Evolutionary conservation across 2,888 invertebrate genomes (phyloP).

Genomic region (Craniophora ligustri): DNA sequence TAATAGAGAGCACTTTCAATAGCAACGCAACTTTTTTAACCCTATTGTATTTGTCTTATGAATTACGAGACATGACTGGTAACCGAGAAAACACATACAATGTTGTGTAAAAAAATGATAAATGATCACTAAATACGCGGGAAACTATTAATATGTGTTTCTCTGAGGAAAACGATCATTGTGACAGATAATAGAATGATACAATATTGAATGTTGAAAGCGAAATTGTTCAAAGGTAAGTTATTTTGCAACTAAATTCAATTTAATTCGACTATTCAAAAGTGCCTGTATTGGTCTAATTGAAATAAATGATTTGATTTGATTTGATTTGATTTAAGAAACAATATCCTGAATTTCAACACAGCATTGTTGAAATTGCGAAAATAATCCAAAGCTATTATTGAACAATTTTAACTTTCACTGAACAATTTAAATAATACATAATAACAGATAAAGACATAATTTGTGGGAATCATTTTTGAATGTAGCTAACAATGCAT

Average conservation of each 20-base stretch:
- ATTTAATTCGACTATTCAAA: too few relatives aligned
- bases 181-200: constrained; percentile 48
- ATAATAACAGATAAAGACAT: constrained; percentile 61
- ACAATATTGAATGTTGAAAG: constrained; percentile 17
- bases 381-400: constrained; percentile 56
- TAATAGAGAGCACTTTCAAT: constrained; percentile 16
- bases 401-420: constrained; percentile 66
- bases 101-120: constrained; percentile 52
- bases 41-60: constrained; percentile 32
- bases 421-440: constrained; percentile 63
- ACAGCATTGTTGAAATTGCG: constrained; percentile 21
- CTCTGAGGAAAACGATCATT: constrained; percentile 40
- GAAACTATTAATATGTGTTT: constrained; percentile 39
- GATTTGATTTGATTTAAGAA: too few relatives aligned
- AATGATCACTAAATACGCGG: constrained; percentile 55
- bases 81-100: constrained; percentile 47
- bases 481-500: constrained; percentile 66
- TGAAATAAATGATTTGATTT: too few relatives aligned
- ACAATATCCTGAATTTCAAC: constrained; percentile 20
- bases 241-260: not conserved
- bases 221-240: constrained; percentile 6
- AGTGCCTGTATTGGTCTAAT: too few relatives aligned
- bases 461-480: constrained; percentile 68
- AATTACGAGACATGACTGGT: constrained; percentile 25
- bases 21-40: constrained; percentile 10